Evolutionary conservation across 2,797 vertebrate species (phyloP), one percentile per base, ranked within the genome.

Genomic region (Xenops minutus): DNA sequence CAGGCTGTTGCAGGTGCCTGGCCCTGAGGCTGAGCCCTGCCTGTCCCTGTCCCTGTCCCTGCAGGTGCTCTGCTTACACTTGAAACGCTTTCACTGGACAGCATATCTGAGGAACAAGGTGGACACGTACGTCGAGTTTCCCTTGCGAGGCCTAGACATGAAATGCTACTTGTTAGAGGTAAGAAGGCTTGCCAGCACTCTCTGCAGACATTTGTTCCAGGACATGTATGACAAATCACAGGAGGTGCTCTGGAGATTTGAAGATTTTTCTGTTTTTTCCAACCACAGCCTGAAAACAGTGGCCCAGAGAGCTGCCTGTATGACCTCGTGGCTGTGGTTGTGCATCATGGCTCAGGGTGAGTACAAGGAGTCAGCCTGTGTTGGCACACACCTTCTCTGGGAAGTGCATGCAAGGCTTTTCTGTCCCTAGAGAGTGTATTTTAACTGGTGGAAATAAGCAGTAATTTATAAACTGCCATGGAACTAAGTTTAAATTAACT

Each of bases 311-410:
- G 96, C 88, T 99, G 99, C 94, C 98, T 99, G 44, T 99, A 99
- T 39, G 99, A 99, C 97, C 99, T 99, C 0, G 98, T 98, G 6
- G 99, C 99, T 46, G 99, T 99, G 11, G 99, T 99, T 23, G 99
- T 99, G 88, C 99, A 99, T 97, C 99, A 99, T 12, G 99, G 99
- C 36, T 99, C 99, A n/a, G 99, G 99, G 99, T 99, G 95, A 99
- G 99, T 98, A 63, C 23, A 4, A 0, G 41, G 8, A 41, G 8
- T 14, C 41, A 55, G 39, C 36, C 52, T 29, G 58, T 54, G 29
- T 67, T 71, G 56, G n/a, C 74, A 63, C 30, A 82, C 29, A n/a
- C 24, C 46, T 55, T 19, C 55, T 64, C 29, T 39, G 34, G 61
- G 21, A 56, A 48, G 44, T 24, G 15, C 27, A 1, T 2, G 30